Conservation (phyloP, 2,888 invertebrate genomes). For the Mesochorus sp. region DNA sequence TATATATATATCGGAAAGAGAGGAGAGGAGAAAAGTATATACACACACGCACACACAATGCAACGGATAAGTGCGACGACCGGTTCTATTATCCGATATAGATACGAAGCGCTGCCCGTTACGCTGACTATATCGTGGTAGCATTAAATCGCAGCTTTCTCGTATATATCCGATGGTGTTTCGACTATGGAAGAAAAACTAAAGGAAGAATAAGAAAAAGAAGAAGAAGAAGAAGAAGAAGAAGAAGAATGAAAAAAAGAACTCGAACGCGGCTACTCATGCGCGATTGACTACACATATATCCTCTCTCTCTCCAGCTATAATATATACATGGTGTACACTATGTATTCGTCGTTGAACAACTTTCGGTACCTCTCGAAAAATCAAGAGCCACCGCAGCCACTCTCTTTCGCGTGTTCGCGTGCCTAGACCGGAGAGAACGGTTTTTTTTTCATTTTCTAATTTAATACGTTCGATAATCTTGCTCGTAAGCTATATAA, state of each 20-base stretch:
- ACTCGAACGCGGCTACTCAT: constrained; percentile 16
- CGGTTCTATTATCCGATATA: constrained; percentile 31
- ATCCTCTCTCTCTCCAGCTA: constrained; percentile 32
- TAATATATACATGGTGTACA: background rate
- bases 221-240: constrained; percentile 10
- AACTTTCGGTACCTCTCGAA: constrained; percentile 28
- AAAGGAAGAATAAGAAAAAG: background rate
- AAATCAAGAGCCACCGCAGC: constrained; percentile 6
- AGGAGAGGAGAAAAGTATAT: background rate
- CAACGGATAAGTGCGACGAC: constrained; percentile 49
- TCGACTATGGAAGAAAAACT: constrained; percentile 11
- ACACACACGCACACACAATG: constrained; percentile 1
- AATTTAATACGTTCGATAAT: background rate
- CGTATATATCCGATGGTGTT: constrained; percentile 8
- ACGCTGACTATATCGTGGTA: constrained; percentile 27
- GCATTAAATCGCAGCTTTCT: constrained; percentile 21
- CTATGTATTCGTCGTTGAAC: constrained; percentile 13
- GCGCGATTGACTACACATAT: constrained; percentile 43
- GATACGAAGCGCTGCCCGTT: constrained; percentile 35
- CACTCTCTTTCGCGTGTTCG: background rate
- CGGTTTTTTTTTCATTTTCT: constrained; percentile 21
- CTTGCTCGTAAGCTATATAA: too few relatives aligned
- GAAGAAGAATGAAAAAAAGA: background rate
- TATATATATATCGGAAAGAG: too few relatives aligned
- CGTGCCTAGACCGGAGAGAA: background rate